These are phyloP conservation scores for Drosophila fulvimacula DNA, from an alignment of 2,888 invertebrate genomes.

Conservation along the genomic window DNA sequence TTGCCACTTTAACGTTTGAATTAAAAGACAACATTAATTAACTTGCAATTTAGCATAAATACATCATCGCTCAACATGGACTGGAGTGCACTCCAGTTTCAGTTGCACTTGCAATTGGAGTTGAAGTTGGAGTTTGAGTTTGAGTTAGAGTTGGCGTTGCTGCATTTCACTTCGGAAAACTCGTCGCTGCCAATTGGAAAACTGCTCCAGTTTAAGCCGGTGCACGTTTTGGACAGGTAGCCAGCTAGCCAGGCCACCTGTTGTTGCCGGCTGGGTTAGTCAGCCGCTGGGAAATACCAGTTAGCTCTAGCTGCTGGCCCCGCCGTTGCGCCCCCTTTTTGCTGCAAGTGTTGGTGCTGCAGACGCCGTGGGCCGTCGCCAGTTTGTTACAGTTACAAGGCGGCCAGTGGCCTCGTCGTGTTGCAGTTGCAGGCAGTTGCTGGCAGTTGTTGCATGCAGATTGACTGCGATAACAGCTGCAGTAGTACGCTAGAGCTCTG, in stretches of 20 bases:
- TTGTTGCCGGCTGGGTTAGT: constrained; percentile 65
- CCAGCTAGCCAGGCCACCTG: constrained; percentile 47
- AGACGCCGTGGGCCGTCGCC: constrained; percentile 75
- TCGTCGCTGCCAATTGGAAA: constrained; percentile 72
- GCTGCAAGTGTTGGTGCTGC: constrained; percentile 68
- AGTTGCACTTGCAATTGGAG: constrained; percentile 11
- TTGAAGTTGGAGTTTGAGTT: constrained; percentile 19
- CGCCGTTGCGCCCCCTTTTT: not conserved
- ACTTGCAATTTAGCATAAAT: constrained; percentile 81
- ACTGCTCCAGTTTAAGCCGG: constrained; percentile 81
- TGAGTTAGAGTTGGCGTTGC: constrained; percentile 3
- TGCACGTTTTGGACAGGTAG: constrained; percentile 74
- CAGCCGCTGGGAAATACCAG: constrained; percentile 80
- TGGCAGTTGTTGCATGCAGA: constrained; percentile 20
- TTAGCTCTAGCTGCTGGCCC: constrained; percentile 35
- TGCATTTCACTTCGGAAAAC: constrained; percentile 68
- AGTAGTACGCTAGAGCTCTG: not conserved
- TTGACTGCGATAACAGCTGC: constrained; percentile 25
- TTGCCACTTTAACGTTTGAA: constrained; percentile 77
- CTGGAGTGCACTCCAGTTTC: constrained; percentile 3
- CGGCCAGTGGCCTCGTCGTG: constrained; percentile 55
- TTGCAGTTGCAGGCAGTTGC: constrained; percentile 51
- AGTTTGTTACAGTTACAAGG: constrained; percentile 73
- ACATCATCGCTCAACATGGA: constrained; percentile 73
- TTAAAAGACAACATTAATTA: constrained; percentile 80